Conservation (phyloP, 1,140 invertebrate genomes). For the Muscidifurax raptorellus region DNA sequence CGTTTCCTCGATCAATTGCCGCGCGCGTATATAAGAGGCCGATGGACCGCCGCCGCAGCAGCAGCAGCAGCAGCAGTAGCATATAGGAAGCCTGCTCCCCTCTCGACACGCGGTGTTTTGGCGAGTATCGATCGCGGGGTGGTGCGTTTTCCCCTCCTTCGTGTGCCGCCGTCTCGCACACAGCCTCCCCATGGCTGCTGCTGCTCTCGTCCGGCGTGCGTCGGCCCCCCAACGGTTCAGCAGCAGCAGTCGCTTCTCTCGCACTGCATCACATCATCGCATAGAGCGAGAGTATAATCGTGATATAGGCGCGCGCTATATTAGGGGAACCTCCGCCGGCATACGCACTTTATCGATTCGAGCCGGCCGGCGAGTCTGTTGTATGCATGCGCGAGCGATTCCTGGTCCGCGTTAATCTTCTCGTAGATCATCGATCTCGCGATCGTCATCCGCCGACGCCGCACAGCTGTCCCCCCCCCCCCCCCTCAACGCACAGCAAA, state of each 20-base stretch:
- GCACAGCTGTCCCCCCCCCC: background rate
- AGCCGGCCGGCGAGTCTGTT: too few species aligned
- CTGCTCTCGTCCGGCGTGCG: slow-evolving; percentile 22
- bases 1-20: slow-evolving; percentile 29
- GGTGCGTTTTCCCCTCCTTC: slow-evolving; percentile 25
- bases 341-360: too few species aligned
- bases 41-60: slow-evolving; percentile 6
- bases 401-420: too few species aligned
- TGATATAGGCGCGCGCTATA: too few species aligned
- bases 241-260: background rate
- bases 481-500: background rate
- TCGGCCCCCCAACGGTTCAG: background rate
- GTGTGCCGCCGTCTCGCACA: background rate
- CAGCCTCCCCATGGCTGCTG: slow-evolving; percentile 4
- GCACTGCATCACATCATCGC: too few species aligned
- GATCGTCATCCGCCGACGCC: too few species aligned
- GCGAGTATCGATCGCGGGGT: slow-evolving; percentile 66
- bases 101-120: slow-evolving; percentile 53
- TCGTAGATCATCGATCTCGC: too few species aligned
- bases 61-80: background rate
- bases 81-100: background rate
- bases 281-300: too few species aligned
- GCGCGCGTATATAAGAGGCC: background rate
- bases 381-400: too few species aligned
- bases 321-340: too few species aligned